These are phyloP conservation scores for Apoda limacodes DNA, from an alignment of 2,888 invertebrate genomes.

Conservation along the genomic window DNA sequence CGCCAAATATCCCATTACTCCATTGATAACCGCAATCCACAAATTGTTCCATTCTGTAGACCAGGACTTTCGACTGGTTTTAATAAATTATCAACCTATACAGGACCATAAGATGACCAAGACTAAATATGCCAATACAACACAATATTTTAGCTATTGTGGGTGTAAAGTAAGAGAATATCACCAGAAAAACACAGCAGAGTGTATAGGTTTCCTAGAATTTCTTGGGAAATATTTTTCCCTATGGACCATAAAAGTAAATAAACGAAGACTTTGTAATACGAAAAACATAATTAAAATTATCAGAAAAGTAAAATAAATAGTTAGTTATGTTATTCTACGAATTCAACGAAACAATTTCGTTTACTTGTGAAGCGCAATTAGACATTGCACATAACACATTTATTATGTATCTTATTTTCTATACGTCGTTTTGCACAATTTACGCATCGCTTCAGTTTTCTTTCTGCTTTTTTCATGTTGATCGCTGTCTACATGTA, in stretches of 20 bases:
- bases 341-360: constrained; percentile 18
- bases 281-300: no score
- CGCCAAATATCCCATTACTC: no score
- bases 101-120: background rate
- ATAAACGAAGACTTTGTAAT: constrained; percentile 5
- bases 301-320: constrained; percentile 11
- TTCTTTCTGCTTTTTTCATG: constrained; percentile 18
- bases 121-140: background rate
- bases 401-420: constrained; percentile 17
- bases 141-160: background rate
- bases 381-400: constrained; percentile 18
- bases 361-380: constrained; percentile 17
- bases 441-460: constrained; percentile 18
- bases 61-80: no score
- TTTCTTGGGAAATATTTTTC: background rate
- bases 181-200: background rate
- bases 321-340: constrained; percentile 15
- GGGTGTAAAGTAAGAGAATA: background rate
- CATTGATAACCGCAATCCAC: no score
- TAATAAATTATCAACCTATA: no score
- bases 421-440: constrained; percentile 18
- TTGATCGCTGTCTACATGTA: constrained; percentile 18
- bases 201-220: background rate
- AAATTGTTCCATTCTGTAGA: no score
- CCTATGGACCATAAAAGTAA: background rate